phyloP scores from a whole-genome alignment of 2,888 invertebrate species.

The Caprella mutica region DNA sequence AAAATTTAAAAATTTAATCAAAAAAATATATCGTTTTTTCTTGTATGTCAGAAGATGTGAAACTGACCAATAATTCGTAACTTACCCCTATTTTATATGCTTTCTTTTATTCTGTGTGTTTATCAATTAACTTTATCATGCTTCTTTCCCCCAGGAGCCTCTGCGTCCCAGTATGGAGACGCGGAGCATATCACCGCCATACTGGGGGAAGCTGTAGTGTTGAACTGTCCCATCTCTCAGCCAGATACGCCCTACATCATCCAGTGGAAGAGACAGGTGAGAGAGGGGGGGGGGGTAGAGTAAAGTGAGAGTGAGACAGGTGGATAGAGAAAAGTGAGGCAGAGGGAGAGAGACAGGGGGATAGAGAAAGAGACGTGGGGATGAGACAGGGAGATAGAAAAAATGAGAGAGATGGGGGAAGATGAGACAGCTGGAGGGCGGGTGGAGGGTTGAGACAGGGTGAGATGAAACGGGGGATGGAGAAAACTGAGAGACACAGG shows the following conservation, averaged over 20 bases:
- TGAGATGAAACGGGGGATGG: no score
- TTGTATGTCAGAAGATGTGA: no score
- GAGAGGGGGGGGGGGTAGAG: conserved; percentile 64
- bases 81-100: no score
- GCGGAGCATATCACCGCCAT: conserved; percentile 94
- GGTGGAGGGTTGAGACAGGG: no score
- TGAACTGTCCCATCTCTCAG: conserved; percentile 95
- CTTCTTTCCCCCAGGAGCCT: conserved; percentile 10
- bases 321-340: not conserved
- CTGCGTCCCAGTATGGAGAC: conserved; percentile 38
- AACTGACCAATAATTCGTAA: no score
- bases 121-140: no score
- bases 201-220: conserved; percentile 90
- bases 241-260: conserved; percentile 93
- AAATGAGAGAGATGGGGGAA: not conserved
- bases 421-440: no score
- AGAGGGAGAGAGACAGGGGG: not conserved
- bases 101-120: no score
- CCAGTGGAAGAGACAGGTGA: conserved; percentile 99
- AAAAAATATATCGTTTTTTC: no score
- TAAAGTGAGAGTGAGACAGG: conserved; percentile 64
- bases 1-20: no score
- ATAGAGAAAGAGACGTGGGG: not conserved
- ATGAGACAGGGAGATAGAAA: not conserved
- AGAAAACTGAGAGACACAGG: no score